Conservation (phyloP, 2,888 invertebrate genomes). For the Allygus modestus region DNA sequence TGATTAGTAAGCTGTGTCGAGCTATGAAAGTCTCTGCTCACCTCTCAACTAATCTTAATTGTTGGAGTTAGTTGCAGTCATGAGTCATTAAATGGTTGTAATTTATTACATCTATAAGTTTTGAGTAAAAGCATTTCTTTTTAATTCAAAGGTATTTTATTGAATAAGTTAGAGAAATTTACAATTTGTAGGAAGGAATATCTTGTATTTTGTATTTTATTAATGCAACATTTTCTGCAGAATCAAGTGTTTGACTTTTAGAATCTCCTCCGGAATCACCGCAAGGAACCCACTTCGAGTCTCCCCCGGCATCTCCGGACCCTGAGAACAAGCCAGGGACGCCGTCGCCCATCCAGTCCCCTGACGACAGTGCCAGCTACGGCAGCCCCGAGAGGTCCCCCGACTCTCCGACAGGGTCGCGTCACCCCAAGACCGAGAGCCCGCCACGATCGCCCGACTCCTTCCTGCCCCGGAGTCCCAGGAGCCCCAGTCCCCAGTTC, state of each 20-base stretch:
- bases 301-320: slow-evolving; percentile 68
- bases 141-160: too few species aligned
- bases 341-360: slow-evolving; percentile 66
- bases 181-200: too few species aligned
- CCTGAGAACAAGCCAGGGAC: slow-evolving; percentile 65
- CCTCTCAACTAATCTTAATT: too few species aligned
- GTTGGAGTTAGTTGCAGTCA: too few species aligned
- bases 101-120: too few species aligned
- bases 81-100: too few species aligned
- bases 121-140: too few species aligned
- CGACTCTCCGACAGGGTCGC: slow-evolving; percentile 56
- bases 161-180: too few species aligned
- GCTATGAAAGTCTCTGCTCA: too few species aligned
- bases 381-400: slow-evolving; percentile 59
- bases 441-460: slow-evolving; percentile 56
- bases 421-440: slow-evolving; percentile 43
- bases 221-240: too few species aligned
- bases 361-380: slow-evolving; percentile 68
- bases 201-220: too few species aligned
- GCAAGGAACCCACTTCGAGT: slow-evolving; percentile 67
- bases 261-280: slow-evolving; percentile 68
- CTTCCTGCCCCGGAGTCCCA: slow-evolving; percentile 72
- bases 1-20: too few species aligned
- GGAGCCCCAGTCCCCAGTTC: slow-evolving; percentile 71
- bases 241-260: not conserved